Conservation (phyloP, 1,140 invertebrate species). For the Heliconius himera region DNA sequence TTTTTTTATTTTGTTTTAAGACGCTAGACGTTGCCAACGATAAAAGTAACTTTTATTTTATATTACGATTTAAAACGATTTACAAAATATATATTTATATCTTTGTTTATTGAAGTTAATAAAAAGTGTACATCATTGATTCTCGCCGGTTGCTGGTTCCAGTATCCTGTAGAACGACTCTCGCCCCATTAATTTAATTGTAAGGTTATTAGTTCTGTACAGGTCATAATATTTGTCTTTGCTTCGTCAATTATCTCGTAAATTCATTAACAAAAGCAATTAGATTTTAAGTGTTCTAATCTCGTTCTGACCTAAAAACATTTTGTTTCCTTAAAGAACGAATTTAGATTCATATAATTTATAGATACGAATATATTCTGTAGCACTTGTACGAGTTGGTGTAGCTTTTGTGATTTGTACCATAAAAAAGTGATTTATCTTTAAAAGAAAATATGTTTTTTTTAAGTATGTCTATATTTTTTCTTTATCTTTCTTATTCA, state of each 20-base stretch:
- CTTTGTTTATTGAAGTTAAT: too few species aligned
- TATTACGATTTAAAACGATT: too few species aligned
- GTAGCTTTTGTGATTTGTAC: too few species aligned
- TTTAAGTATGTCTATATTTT: background rate
- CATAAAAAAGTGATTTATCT: too few species aligned
- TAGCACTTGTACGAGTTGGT: background rate
- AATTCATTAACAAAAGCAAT: slow-evolving; percentile 25
- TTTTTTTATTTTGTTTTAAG: too few species aligned
- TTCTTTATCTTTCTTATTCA: too few species aligned
- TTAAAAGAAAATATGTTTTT: background rate
- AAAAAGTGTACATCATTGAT: too few species aligned
- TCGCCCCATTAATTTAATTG: slow-evolving; percentile 9
- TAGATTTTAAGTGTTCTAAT: slow-evolving; percentile 16
- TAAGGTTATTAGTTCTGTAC: slow-evolving; percentile 11
- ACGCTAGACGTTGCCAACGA: too few species aligned
- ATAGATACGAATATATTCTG: background rate
- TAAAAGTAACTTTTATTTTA: too few species aligned
- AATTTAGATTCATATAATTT: background rate
- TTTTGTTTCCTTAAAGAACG: background rate
- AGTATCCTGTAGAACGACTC: background rate
- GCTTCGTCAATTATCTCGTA: slow-evolving; percentile 18
- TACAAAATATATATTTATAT: too few species aligned
- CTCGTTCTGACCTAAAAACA: slow-evolving; percentile 3
- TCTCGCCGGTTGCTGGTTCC: too few species aligned
- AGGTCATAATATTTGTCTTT: slow-evolving; percentile 14